Evolutionary conservation across 2,888 invertebrate species (phyloP), one percentile per base, ranked within the genome.

Genomic region (Phyllotreta striolata): DNA sequence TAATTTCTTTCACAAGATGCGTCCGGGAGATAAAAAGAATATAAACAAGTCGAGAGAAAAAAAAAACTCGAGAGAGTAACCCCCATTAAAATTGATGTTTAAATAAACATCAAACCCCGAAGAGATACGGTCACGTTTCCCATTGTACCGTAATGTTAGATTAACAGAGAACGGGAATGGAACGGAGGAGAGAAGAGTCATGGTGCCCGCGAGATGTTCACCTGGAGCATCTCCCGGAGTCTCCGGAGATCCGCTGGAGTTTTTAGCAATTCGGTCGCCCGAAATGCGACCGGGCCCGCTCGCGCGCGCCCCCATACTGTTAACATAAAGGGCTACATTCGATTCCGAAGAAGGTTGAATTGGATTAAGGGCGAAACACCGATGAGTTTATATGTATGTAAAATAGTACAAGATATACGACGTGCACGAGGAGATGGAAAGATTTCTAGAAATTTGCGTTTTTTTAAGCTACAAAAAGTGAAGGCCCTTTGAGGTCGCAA

Each of bases 61-160:
- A 63, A 66, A 60, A 34, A 60, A 47, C 40, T 10, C 37, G 34
- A 55, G 55, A 49, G 51, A 63, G 52, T 49, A 62, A 57, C 63
- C 63, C n/a, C 57, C 66, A 68, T 67, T 66, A 73, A 73, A 73
- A 73, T 73, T 68, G 72, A 76, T 72, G 78, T 73, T 76, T 76
- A 76, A 79, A 78, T 78, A 79, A 78, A 78, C 77, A 78, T 78
- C 73, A 73, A 24, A 24, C 71, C 69, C 74, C 67, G 72, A 60
- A 62, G 77, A 78, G 78, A 78, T 78, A 78, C 76, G 74, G 67
- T 63, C 69, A 67, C 75, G 73, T 73, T 76, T 77, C 73, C 78
- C 73, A 78, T 79, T 79, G 79, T 79, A 79, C 78, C 78, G 78
- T 79, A 80, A 80, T 79, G 80, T 79, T 77, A 77, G 79, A 80